Conservation (phyloP, 1,140 invertebrate species). For the Frieseomelitta varia region DNA sequence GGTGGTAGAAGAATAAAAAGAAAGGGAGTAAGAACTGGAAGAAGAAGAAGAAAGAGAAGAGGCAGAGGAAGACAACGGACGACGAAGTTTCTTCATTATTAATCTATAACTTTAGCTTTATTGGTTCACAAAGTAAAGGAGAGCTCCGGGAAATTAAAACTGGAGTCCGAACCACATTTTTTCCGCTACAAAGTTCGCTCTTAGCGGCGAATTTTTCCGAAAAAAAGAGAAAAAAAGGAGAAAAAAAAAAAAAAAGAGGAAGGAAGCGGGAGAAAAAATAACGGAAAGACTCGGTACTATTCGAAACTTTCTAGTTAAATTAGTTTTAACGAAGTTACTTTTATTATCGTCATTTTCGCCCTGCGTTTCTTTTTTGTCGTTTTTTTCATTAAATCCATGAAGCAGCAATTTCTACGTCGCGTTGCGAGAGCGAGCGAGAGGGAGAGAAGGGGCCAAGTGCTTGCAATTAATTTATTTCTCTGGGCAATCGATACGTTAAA, state of each 20-base stretch:
- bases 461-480: neutral
- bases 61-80: neutral
- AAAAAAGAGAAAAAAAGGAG: slow-evolving; percentile 15
- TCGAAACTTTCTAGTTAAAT: slow-evolving; percentile 44
- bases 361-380: neutral
- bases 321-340: slow-evolving; percentile 52
- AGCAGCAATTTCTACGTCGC: neutral
- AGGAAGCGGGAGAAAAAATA: slow-evolving; percentile 16
- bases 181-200: slow-evolving; percentile 33
- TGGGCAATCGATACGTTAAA: neutral
- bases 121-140: slow-evolving; percentile 49
- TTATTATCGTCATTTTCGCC: slow-evolving; percentile 46
- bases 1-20: too few relatives aligned
- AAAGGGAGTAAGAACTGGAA: neutral
- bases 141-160: slow-evolving; percentile 50
- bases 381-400: slow-evolving; percentile 3
- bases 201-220: slow-evolving; percentile 24
- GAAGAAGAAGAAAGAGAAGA: neutral
- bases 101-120: slow-evolving; percentile 56
- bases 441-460: neutral
- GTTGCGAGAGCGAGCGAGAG: neutral
- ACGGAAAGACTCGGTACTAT: slow-evolving; percentile 23
- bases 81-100: slow-evolving; percentile 51
- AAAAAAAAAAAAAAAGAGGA: neutral
- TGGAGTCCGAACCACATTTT: slow-evolving; percentile 42